Conservation (phyloP, 1,140 invertebrate species). For the Atta colombica region DNA sequence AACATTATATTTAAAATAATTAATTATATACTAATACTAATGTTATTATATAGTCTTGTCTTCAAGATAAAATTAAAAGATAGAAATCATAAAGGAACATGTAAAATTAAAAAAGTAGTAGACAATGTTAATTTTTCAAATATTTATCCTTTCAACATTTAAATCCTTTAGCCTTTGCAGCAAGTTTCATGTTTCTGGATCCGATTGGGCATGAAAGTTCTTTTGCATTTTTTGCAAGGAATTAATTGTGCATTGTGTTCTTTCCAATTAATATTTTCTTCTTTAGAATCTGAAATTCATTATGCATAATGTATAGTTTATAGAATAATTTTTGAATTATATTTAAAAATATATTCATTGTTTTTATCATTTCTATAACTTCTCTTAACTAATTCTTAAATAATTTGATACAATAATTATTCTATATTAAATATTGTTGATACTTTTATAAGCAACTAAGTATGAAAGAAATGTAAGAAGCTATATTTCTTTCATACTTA, state of each 20-base stretch:
- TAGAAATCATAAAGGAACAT: background rate
- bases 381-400: background rate
- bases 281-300: conserved; percentile 65
- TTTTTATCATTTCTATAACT: background rate
- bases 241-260: conserved; percentile 71
- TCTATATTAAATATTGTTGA: background rate
- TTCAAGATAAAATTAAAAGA: background rate
- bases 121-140: background rate
- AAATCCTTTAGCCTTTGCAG: conserved; percentile 69
- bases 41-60: background rate
- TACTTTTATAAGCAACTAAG: background rate
- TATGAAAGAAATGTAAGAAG: background rate
- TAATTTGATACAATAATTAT: background rate
- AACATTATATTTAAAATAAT: background rate
- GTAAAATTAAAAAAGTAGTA: conserved; percentile 16
- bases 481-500: no score
- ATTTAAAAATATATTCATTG: background rate
- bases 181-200: conserved; percentile 72
- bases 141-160: conserved; percentile 9
- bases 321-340: background rate
- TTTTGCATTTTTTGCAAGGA: conserved; percentile 73
- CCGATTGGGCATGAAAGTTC: conserved; percentile 76
- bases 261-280: conserved; percentile 74
- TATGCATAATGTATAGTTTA: background rate
- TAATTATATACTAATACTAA: background rate